Conservation (phyloP, 1,140 invertebrate species). For the Portunus trituberculatus region DNA sequence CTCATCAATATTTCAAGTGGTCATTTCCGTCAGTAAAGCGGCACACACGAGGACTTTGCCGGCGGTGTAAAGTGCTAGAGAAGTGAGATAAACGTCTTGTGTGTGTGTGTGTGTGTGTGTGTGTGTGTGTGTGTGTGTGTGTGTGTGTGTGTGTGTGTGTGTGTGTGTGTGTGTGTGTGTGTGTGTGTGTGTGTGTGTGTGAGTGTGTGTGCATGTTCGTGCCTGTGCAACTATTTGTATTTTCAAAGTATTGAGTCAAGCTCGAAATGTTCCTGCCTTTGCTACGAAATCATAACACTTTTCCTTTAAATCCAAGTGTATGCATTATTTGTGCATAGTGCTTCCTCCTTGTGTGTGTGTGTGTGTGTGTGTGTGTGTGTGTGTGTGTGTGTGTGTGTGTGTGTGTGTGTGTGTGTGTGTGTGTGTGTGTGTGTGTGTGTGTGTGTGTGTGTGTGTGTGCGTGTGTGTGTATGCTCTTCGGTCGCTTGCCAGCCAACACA, state of each 20-base stretch:
- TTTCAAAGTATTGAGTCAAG: too few species aligned
- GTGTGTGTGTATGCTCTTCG: neutral
- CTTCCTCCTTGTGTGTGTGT: too few species aligned
- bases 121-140: too few species aligned
- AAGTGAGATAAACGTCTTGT: too few species aligned
- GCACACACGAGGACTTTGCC: too few species aligned
- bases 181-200: slow-evolving; percentile 20
- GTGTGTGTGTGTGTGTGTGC: neutral
- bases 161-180: slow-evolving; percentile 11
- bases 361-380: neutral
- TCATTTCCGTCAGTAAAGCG: neutral
- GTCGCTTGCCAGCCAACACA: neutral
- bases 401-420: slow-evolving; percentile 9
- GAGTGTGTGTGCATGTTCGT: neutral
- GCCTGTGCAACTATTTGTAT: too few species aligned
- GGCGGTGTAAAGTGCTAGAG: too few species aligned
- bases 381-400: slow-evolving; percentile 20
- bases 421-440: slow-evolving; percentile 17
- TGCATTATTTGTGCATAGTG: too few species aligned
- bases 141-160: neutral
- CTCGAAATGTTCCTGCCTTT: too few species aligned
- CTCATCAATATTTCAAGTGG: neutral
- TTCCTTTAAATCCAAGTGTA: too few species aligned
- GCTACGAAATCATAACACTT: too few species aligned
- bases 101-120: too few species aligned